Percentiles rank a stretch among this genome's conserved stretches.
phyloP scores from a whole-genome alignment of 2,113 vertebrate species.

The Butorides virescens region DNA sequence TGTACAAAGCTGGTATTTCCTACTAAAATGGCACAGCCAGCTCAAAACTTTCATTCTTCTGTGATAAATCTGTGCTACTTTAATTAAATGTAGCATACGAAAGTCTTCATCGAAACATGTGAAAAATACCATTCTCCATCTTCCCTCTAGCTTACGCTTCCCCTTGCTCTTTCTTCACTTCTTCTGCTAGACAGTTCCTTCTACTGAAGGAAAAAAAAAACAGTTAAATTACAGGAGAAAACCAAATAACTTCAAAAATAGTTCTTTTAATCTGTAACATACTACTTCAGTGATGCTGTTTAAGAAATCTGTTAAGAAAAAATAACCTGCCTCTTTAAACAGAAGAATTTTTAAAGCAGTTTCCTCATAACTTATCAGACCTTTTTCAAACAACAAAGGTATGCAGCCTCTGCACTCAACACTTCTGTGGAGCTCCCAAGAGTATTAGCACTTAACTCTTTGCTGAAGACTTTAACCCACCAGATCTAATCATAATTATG shows the following conservation, averaged over 20 bases:
- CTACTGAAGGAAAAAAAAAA: background rate
- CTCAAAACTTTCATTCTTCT: background rate
- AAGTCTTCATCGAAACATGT: background rate
- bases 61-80: background rate
- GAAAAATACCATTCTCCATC: background rate
- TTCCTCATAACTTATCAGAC: background rate
- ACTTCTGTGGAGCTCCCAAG: background rate
- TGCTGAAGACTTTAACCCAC: background rate
- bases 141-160: background rate
- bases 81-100: background rate
- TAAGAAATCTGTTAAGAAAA: background rate
- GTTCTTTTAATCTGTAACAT: background rate
- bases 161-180: background rate
- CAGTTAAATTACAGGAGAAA: background rate
- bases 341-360: background rate
- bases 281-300: background rate
- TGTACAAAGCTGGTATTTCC: background rate
- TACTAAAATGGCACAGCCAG: background rate
- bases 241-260: background rate
- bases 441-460: background rate
- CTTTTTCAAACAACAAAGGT: conserved; percentile 32
- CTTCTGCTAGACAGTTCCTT: background rate
- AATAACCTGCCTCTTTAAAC: conserved; percentile 4
- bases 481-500: background rate
- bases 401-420: conserved; percentile 12